Evolutionary conservation across 2,113 vertebrate species (phyloP).

Genomic region (Ibidorhyncha struthersii): DNA sequence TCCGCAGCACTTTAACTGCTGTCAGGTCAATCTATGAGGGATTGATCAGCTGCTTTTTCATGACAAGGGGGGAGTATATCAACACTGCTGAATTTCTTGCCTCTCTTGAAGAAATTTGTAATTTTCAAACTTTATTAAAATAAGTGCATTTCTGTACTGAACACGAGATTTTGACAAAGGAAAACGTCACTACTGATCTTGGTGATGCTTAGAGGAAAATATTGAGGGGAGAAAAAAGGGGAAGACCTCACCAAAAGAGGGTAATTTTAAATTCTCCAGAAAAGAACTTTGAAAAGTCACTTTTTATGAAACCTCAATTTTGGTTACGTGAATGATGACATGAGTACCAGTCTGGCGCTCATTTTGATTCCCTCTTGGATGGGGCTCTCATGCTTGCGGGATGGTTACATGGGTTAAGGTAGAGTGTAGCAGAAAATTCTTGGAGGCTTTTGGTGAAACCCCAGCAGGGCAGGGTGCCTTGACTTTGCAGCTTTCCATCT

Average conservation of each 20-base stretch:
- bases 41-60: neutral
- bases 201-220: neutral
- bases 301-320: neutral
- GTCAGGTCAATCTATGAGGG: neutral
- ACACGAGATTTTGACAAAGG: neutral
- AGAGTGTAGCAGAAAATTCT: neutral
- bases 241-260: neutral
- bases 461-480: neutral
- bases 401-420: neutral
- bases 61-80: neutral
- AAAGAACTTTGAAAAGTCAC: neutral
- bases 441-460: neutral
- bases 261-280: neutral
- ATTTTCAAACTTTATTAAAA: neutral
- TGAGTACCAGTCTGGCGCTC: rapidly evolving
- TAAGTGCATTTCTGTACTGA: neutral
- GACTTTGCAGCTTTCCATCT: neutral
- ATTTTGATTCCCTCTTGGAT: neutral
- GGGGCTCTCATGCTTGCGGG: neutral
- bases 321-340: neutral
- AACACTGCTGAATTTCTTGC: neutral
- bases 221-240: neutral
- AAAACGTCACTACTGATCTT: neutral
- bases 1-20: neutral
- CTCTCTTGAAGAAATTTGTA: neutral